Conservation (phyloP, 1,140 invertebrate species). For the Campoletis sonorensis region DNA sequence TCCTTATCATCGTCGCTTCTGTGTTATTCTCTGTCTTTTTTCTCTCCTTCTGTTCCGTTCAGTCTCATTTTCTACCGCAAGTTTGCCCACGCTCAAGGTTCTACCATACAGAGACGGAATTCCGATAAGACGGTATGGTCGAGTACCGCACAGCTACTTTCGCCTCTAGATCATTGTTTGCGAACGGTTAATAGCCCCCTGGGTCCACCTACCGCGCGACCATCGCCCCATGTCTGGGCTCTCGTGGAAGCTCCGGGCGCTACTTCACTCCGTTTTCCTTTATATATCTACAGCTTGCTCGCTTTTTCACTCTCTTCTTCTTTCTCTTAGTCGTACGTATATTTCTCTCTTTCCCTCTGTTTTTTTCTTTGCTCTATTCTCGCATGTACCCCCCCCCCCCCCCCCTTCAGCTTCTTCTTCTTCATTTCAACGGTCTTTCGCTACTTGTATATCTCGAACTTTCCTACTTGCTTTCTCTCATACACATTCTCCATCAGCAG, state of each 20-base stretch:
- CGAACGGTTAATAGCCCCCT: slow-evolving; percentile 73
- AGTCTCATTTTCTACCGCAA: slow-evolving; percentile 23
- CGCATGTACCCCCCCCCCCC: slow-evolving; percentile 8
- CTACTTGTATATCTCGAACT: slow-evolving; percentile 14
- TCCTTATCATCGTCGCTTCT: slow-evolving; percentile 54
- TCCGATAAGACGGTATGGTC: slow-evolving; percentile 67
- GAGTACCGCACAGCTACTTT: slow-evolving; percentile 64
- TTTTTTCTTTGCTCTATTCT: slow-evolving; percentile 51
- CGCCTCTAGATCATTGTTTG: slow-evolving; percentile 75
- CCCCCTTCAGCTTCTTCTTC: neutral
- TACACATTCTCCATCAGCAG: slow-evolving; percentile 12
- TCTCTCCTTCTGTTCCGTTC: slow-evolving; percentile 50
- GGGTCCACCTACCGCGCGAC: slow-evolving; percentile 63
- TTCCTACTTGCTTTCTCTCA: slow-evolving; percentile 23
- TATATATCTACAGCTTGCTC: slow-evolving; percentile 47
- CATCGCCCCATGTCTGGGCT: slow-evolving; percentile 62
- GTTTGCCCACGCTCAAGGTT: slow-evolving; percentile 36
- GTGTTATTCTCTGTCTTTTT: neutral
- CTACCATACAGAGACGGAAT: slow-evolving; percentile 65
- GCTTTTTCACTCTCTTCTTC: slow-evolving; percentile 35
- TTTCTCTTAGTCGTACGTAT: slow-evolving; percentile 24
- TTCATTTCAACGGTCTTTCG: slow-evolving; percentile 32
- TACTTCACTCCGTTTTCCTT: slow-evolving; percentile 50
- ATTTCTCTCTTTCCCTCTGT: slow-evolving; percentile 45
- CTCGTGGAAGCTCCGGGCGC: slow-evolving; percentile 60